phyloP scores from a whole-genome alignment of 2,797 vertebrate species.

The Cryptoprocta ferox region DNA sequence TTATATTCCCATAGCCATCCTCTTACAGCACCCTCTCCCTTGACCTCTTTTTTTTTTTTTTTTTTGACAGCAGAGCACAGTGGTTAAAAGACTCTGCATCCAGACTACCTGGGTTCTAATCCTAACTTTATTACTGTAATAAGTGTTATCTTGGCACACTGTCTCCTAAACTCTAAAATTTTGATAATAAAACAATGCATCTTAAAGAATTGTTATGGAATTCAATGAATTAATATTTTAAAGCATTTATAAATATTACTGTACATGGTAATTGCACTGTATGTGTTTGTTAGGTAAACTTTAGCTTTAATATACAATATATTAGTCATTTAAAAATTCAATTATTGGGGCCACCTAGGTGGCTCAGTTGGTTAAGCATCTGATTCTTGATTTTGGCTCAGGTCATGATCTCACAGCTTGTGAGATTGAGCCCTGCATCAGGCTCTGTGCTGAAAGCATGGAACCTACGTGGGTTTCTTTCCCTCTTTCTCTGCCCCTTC shows the following conservation, averaged over 20 bases:
- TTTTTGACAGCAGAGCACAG: neutral
- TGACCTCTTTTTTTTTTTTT: neutral
- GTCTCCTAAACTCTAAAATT: neutral
- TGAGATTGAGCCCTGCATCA: too few relatives aligned
- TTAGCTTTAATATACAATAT: neutral
- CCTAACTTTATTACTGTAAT: neutral
- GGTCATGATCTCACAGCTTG: too few relatives aligned
- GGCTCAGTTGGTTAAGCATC: too few relatives aligned
- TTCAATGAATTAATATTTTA: neutral
- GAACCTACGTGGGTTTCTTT: too few relatives aligned
- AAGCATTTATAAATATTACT: neutral
- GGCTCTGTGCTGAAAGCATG: too few relatives aligned
- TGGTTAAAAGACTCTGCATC: neutral
- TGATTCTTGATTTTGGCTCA: too few relatives aligned
- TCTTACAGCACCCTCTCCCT: neutral
- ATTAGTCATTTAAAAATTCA: neutral
- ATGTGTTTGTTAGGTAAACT: neutral
- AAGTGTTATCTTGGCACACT: neutral
- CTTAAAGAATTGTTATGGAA: neutral
- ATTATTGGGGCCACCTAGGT: too few relatives aligned
- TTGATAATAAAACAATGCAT: neutral
- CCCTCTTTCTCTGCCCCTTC: too few relatives aligned
- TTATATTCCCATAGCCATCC: neutral
- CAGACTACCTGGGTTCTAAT: neutral
- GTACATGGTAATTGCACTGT: neutral